Conservation (phyloP, 2,797 vertebrate genomes). For the Eupleurogrammus muticus region DNA sequence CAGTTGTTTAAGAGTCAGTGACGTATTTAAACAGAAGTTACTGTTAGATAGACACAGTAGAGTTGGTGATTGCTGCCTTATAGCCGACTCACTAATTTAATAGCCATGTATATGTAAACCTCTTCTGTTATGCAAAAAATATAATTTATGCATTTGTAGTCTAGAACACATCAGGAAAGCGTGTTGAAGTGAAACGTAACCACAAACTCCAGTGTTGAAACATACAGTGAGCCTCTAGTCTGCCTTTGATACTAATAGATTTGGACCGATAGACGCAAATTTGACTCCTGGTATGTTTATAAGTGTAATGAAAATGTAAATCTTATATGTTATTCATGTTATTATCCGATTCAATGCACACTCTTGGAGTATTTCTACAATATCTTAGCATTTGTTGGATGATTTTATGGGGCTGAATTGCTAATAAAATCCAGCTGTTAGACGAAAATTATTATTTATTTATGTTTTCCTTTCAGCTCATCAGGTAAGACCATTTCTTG, state of each 20-base stretch:
- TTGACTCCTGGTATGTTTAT: constrained; percentile 65
- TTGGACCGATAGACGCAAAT: constrained; percentile 34
- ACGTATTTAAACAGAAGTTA: constrained; percentile 53
- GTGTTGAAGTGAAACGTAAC: constrained; percentile 40
- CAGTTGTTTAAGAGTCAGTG: constrained; percentile 28
- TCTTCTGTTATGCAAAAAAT: constrained; percentile 72
- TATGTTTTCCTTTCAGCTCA: constrained; percentile 5
- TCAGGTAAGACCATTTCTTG: neutral
- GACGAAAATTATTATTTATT: constrained; percentile 65
- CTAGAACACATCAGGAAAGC: constrained; percentile 49
- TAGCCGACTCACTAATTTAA: constrained; percentile 60
- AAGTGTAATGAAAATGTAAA: constrained; percentile 59
- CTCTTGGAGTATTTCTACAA: constrained; percentile 74
- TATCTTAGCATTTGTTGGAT: constrained; percentile 84
- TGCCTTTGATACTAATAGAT: constrained; percentile 61
- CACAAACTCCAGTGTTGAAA: constrained; percentile 38
- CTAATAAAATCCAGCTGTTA: constrained; percentile 94
- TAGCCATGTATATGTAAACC: constrained; percentile 69
- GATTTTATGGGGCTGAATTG: constrained; percentile 86
- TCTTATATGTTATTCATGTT: constrained; percentile 58
- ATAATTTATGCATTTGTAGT: constrained; percentile 67
- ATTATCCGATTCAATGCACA: constrained; percentile 60
- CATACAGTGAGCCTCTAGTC: constrained; percentile 17
- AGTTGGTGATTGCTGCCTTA: constrained; percentile 70
- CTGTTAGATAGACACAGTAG: constrained; percentile 53